Percentiles rank a stretch among this genome's conserved stretches.
Conservation (phyloP, 2,797 vertebrate species). For the Uromys caudimaculatus region DNA sequence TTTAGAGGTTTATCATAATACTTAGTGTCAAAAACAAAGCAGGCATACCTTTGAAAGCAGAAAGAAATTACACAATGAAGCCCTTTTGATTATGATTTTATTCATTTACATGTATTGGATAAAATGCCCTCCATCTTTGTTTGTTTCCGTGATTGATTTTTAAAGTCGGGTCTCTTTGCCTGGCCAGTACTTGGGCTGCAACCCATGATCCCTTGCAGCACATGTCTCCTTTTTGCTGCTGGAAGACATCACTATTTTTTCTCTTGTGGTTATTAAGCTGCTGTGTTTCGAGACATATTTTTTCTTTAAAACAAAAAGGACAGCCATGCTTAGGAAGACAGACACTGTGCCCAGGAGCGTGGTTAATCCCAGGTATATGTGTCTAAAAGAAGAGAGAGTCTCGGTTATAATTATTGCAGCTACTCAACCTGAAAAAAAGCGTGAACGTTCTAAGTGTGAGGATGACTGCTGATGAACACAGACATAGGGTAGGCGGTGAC, state of each 20-base stretch:
- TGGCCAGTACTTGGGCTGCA: slow-evolving; percentile 84
- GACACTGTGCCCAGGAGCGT: slow-evolving; percentile 86
- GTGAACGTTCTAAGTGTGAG: neutral
- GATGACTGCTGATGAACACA: neutral
- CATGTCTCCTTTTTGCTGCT: slow-evolving; percentile 81
- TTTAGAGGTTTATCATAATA: slow-evolving; percentile 1
- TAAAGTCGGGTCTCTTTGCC: slow-evolving; percentile 88
- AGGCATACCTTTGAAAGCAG: slow-evolving; percentile 34
- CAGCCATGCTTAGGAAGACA: slow-evolving; percentile 85
- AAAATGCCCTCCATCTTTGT: neutral
- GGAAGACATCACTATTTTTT: slow-evolving; percentile 72
- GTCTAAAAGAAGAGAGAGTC: slow-evolving; percentile 84
- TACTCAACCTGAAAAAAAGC: slow-evolving; percentile 9
- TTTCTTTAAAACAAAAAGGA: slow-evolving; percentile 86
- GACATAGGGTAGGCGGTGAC: neutral
- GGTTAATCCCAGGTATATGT: slow-evolving; percentile 88
- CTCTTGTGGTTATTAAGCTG: slow-evolving; percentile 74
- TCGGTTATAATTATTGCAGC: slow-evolving; percentile 39
- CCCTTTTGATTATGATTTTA: slow-evolving; percentile 12
- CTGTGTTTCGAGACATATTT: slow-evolving; percentile 74
- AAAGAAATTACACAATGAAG: slow-evolving; percentile 34
- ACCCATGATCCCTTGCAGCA: slow-evolving; percentile 74
- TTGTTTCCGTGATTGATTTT: slow-evolving; percentile 2
- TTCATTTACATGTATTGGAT: slow-evolving; percentile 59
- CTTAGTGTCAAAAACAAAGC: slow-evolving; percentile 59